Base-by-base conservation (phyloP, 1,140 invertebrate genomes). In the Cydia pomonella region DNA sequence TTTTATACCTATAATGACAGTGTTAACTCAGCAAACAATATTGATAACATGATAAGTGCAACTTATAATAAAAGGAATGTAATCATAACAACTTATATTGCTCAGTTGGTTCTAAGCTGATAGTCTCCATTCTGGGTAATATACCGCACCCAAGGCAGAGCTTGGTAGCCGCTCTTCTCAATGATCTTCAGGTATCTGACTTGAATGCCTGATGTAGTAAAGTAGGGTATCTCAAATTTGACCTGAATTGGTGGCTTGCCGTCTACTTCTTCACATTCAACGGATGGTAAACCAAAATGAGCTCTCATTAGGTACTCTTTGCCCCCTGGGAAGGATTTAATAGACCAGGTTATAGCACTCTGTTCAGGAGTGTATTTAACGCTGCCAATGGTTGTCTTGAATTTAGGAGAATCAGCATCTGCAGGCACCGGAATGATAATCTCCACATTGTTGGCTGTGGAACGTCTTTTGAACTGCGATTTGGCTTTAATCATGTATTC, bases 401-500 rank as follows among this genome's bases (percentile, higher is more conserved):
- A 99, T 93, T 99, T 99, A 0, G 99, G 99, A 18, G 98, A 98
- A 92, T 99, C 99, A 1, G 98, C 99, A 94, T 99, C 99, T 66
- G 96, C 96, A 18, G 99, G 99, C 12, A 99, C 99, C 2, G 99
- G 99, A 85, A 99, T 99, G 10, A 99, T 97, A 74, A 99, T 99
- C 93, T 99, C 99, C 12, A 99, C 99, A 93, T 99, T 99, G 89
- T 99, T 99, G 0, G 99, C 99, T 2, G 99, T 99, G 0, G 98
- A 99, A 59, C 99, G 94, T 47, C 98, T 94, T 92, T 99, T 99
- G 88, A 99, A 99, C 92, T 99, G 99, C 66, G 98, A 99, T 92
- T 99, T 99, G 0, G 99, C 99, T 93, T 99, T 99, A 18, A 99
- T 98, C 99, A 99, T 99, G 89, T 99, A 99, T 87, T 99, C 99